A percentile compares a stretch with the other conserved stretches of the same genome.
phyloP scores from a whole-genome alignment of 1,140 invertebrate genomes.

The Condylostylus longicornis region DNA sequence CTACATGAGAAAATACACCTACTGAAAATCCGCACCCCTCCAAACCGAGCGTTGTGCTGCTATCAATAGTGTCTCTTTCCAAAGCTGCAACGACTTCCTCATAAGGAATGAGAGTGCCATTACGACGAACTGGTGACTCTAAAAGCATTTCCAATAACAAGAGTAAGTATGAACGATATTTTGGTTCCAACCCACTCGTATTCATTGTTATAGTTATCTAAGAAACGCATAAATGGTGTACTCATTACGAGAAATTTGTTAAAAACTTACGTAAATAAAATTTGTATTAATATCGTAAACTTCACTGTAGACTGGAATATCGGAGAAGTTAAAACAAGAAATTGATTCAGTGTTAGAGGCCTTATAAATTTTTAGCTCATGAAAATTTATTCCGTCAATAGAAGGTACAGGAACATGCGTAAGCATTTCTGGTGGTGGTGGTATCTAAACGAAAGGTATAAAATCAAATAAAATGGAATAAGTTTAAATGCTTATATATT shows the following conservation, averaged over 20 bases:
- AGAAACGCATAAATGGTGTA: too few species aligned
- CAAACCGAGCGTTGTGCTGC: conserved; percentile 45
- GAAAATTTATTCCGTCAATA: conserved; percentile 51
- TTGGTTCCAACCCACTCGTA: conserved; percentile 42
- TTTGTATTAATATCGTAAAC: conserved; percentile 67
- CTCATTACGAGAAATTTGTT: too few species aligned
- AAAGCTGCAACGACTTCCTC: conserved; percentile 60
- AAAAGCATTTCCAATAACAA: conserved; percentile 53
- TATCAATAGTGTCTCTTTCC: conserved; percentile 52
- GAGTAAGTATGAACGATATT: conserved; percentile 52
- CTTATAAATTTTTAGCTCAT: conserved; percentile 40
- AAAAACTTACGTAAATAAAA: conserved; percentile 63
- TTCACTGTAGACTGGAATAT: conserved; percentile 58
- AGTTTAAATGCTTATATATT: conserved; percentile 4
- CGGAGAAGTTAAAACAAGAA: conserved; percentile 42
- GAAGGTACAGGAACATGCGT: conserved; percentile 52
- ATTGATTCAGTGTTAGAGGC: conserved; percentile 40
- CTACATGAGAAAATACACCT: conserved; percentile 45
- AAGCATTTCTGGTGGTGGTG: conserved; percentile 48
- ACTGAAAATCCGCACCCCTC: conserved; percentile 38
- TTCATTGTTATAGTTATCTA: conserved; percentile 56
- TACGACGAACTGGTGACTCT: conserved; percentile 45
- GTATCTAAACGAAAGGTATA: background rate
- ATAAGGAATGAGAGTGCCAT: conserved; percentile 44
- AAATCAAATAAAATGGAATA: background rate